Evolutionary conservation across 53 echinoderm and acorn worm species (phyloP), one percentile per base, ranked within the genome.

Genomic region (Crossaster papposus): DNA sequence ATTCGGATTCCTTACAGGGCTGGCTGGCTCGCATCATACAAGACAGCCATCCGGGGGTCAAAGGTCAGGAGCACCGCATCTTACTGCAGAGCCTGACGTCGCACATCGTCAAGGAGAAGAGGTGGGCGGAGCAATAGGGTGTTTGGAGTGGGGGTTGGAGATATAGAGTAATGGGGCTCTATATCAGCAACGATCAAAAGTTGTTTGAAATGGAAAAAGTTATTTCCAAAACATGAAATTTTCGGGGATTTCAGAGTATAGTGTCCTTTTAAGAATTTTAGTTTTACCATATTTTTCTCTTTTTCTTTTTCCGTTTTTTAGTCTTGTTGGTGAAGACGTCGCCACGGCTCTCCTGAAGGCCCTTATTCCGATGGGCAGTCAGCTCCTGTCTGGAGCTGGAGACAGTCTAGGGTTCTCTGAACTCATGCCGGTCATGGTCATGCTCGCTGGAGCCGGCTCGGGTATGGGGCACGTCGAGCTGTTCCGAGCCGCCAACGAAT

Each of bases 351-450:
- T 97, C 30, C 92, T 97, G 23, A 83, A 87, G 63, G 94, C 95
- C 30, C 89, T 97, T 24, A 96, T 97, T 53, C 98, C 98, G 0
- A 97, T 97, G 93, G 94, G 94, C 29, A 88, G 93, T 1, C 92
- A 95, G 83, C 94, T 96, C 7, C 93, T 97, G 17, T 91, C 98
- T 31, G 93, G 92, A 30, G 90, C 87, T 13, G 93, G 89, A 52
- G 93, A 96, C 90, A 80, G 89, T 30, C 89, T 92, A 35, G 93
- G 96, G 24, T 95, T 97, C 79, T 94, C 95, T 0, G 98, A 97
- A 71, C 89, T 97, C n/a, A 97, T 97, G 95, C 93, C 94, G 3
- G 96, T 97, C 51, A 97, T 97, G 98, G 90, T 94, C 88, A 97
- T 93, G 36, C 90, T 97, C 26, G 98, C 98, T 44, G 96, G 96